phyloP scores from a whole-genome alignment of 2,113 vertebrate genomes.

The Archocentrus centrarchus region DNA sequence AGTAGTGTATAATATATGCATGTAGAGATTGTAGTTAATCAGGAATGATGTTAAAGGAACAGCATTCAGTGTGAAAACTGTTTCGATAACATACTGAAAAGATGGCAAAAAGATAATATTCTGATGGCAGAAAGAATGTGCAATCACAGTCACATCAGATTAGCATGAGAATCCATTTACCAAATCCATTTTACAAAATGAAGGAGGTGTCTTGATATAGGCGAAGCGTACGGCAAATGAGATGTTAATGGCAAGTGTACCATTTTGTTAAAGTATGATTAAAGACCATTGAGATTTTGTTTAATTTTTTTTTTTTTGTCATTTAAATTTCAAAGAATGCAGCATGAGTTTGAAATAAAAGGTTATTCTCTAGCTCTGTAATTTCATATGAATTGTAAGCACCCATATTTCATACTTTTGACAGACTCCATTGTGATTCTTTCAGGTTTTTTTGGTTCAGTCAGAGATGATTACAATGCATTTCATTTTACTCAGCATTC shows the following conservation, averaged over 20 bases:
- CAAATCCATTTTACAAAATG: background rate
- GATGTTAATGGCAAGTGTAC: background rate
- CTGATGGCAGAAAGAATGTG: background rate
- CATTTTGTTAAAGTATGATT: background rate
- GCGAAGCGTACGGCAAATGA: background rate
- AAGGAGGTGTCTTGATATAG: background rate
- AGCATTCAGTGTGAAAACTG: background rate
- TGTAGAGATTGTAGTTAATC: background rate
- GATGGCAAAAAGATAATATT: background rate
- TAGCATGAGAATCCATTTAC: background rate
- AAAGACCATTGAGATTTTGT: background rate
- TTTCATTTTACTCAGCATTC: slow-evolving; percentile 39
- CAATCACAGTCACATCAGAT: background rate
- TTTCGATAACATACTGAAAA: background rate
- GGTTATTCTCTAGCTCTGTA: background rate
- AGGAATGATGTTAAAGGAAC: background rate
- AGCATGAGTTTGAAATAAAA: slow-evolving; percentile 3
- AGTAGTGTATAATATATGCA: background rate
- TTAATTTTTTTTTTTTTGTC: background rate
- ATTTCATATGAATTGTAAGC: slow-evolving; percentile 8
- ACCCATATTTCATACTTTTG: slow-evolving; percentile 2
- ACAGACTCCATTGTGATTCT: slow-evolving; percentile 20
- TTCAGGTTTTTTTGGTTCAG: slow-evolving; percentile 3
- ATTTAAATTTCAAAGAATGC: slow-evolving; percentile 7
- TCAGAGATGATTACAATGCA: slow-evolving; percentile 27